A percentile compares a stretch with the other conserved stretches of the same genome.
phyloP scores from a whole-genome alignment of 2,888 invertebrate species.

The Lepidocyrtinus sp. region DNA sequence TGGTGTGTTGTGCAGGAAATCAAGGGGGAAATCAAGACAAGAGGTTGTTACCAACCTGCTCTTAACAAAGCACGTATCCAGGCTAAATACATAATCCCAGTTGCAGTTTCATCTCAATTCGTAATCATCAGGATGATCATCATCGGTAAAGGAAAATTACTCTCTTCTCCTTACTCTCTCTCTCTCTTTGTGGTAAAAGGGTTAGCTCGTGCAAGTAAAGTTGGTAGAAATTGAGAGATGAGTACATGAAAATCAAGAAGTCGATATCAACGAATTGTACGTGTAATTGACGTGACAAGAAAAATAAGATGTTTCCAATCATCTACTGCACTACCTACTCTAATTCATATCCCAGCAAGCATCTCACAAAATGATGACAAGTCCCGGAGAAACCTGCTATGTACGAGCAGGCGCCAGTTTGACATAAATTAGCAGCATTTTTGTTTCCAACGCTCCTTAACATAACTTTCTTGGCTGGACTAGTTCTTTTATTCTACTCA shows the following conservation, averaged over 20 bases:
- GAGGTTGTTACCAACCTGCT: conserved; percentile 12
- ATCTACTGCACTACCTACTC: too few species aligned
- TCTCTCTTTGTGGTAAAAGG: neutral
- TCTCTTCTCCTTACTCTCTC: too few species aligned
- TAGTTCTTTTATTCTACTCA: too few species aligned
- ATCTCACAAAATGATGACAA: too few species aligned
- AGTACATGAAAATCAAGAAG: neutral
- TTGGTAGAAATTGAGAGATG: neutral
- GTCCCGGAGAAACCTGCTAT: too few species aligned
- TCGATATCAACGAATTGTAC: neutral
- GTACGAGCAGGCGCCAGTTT: conserved; percentile 1
- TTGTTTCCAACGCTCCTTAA: neutral
- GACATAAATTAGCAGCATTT: neutral
- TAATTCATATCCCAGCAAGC: too few species aligned
- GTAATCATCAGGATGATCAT: too few species aligned
- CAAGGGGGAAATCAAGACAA: neutral
- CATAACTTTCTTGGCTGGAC: neutral
- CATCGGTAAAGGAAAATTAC: too few species aligned
- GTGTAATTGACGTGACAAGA: neutral
- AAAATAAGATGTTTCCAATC: too few species aligned
- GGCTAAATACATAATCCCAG: neutral
- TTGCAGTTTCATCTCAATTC: conserved; percentile 7
- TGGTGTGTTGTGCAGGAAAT: too few species aligned
- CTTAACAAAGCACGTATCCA: neutral
- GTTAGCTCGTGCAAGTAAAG: neutral